Base-by-base conservation (phyloP, 2,113 vertebrate genomes). In the Rhodinocichla rosea region DNA sequence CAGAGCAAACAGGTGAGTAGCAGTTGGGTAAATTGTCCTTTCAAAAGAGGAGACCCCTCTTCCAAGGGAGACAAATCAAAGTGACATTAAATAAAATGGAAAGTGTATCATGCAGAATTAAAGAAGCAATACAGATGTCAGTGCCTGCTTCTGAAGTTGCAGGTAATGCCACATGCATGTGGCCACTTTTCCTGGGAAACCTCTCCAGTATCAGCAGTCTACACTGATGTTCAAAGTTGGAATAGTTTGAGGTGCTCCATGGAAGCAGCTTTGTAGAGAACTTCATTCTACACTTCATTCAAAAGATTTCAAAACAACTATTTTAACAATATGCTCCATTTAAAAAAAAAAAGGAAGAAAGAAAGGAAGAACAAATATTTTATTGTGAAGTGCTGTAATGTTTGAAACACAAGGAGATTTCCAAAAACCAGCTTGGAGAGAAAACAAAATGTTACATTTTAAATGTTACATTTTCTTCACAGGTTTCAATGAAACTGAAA, bases 1-100 rank as follows among this genome's bases (percentile, higher is more conserved):
- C 98, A 52, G 98, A 99, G 89, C 97, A 98, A 97, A 94, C 97
- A 42, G 98, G 98, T 98, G 86, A 96, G 98, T 86, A 60, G 45
- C 33, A 68, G 62, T 15, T 93, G 47, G 21, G 10, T 24, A 71
- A 57, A 77, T 44, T 56, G 57, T 32, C 74, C 37, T 74, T 44
- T 67, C 23, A 32, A 83, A 73, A 80, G 22, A 11, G 18, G 8
- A 17, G 75, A 37, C 13, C 20, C 3, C 22, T 27, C 26, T 78
- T 80, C 47, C 18, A 45, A 49, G 28, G 74, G 5, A 52, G 21
- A 57, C 11, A 62, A n/a, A 79, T 57, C n/a, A 73, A 84, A 90
- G 37, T 4, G 5, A 4, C 18, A 32, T 64, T 68, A 62, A 65
- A 64, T 45, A 40, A 84, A 91, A 39, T 14, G 13, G 15, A 19